Percentiles rank a stretch among this genome's conserved stretches.
These are phyloP conservation scores for Papilio dardanus DNA, from an alignment of 1,140 invertebrate species.

Conservation along the genomic window DNA sequence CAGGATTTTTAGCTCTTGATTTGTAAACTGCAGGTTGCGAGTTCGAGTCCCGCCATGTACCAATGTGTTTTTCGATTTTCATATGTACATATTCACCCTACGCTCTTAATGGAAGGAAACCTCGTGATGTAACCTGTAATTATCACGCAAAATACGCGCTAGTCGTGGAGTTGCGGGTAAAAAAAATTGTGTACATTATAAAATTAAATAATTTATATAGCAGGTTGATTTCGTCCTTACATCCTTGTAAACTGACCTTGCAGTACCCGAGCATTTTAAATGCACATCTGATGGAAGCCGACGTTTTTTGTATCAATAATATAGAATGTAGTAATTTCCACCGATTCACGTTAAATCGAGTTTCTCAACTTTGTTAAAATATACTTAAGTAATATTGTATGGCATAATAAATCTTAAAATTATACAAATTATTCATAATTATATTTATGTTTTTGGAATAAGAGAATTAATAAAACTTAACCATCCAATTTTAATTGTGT, in stretches of 20 bases:
- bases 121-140: too few relatives aligned
- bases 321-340: conserved; percentile 21
- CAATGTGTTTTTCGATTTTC: too few relatives aligned
- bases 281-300: conserved; percentile 21
- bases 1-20: too few relatives aligned
- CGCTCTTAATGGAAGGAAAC: too few relatives aligned
- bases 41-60: too few relatives aligned
- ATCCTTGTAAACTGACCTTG: conserved; percentile 26
- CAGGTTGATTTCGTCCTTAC: conserved; percentile 11
- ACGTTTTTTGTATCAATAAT: conserved; percentile 22
- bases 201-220: conserved; percentile 22
- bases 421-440: neutral
- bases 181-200: too few relatives aligned
- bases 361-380: neutral
- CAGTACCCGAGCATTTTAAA: conserved; percentile 23
- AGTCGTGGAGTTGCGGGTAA: too few relatives aligned
- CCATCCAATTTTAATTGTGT: neutral
- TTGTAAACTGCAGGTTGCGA: too few relatives aligned
- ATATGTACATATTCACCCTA: too few relatives aligned
- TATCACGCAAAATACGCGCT: too few relatives aligned
- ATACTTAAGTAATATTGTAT: neutral
- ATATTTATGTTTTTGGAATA: neutral
- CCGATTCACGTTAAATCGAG: neutral
- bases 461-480: neutral
- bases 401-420: neutral